Conservation (phyloP, 1,140 invertebrate genomes). For the Aphelenchoides besseyi region DNA sequence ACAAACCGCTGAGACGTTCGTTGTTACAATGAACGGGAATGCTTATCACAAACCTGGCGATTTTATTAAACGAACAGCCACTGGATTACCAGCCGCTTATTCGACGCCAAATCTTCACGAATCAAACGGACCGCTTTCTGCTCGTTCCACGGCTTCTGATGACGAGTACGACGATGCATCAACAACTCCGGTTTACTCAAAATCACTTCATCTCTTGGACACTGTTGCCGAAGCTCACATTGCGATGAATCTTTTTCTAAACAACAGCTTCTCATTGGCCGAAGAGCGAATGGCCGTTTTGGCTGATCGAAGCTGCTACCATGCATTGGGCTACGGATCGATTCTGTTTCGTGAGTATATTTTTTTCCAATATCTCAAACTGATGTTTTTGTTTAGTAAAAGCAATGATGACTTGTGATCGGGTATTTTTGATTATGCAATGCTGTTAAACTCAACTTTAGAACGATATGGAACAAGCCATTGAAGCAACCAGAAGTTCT, state of each 20-base stretch:
- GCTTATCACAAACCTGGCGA: neutral
- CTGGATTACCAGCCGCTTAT: neutral
- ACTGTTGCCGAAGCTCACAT: conserved; percentile 71
- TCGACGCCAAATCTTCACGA: conserved; percentile 9
- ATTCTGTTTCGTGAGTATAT: conserved; percentile 71
- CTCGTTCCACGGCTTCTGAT: neutral
- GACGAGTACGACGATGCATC: conserved; percentile 15
- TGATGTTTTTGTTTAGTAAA: conserved; percentile 69
- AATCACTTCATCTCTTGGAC: conserved; percentile 65
- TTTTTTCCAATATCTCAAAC: neutral
- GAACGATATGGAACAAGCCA: conserved; percentile 73
- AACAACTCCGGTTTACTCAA: neutral
- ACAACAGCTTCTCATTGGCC: conserved; percentile 80
- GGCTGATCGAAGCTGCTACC: conserved; percentile 81
- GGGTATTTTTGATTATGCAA: conserved; percentile 65
- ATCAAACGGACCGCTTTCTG: neutral
- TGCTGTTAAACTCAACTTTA: conserved; percentile 58
- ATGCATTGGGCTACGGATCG: conserved; percentile 81
- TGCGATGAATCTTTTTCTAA: conserved; percentile 78
- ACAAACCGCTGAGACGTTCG: neutral
- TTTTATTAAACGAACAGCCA: conserved; percentile 4
- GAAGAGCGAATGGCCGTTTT: conserved; percentile 73
- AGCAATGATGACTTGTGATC: conserved; percentile 86
- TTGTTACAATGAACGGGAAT: conserved; percentile 6
- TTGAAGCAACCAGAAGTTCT: conserved; percentile 72